Conservation (phyloP, 2,797 vertebrate species). For the Malurus splendens region DNA sequence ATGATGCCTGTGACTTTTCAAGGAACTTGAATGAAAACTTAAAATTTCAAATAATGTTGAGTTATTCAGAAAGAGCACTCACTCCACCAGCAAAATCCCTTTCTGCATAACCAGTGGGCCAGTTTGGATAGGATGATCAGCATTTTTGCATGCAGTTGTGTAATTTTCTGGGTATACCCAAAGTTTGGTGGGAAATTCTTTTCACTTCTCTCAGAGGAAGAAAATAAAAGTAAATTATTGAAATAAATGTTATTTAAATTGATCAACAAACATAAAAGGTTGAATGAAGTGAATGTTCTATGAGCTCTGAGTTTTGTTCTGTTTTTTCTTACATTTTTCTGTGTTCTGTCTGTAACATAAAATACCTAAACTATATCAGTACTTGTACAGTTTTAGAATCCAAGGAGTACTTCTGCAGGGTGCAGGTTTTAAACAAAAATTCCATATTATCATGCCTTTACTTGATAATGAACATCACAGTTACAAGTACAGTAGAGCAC, state of each 20-base stretch:
- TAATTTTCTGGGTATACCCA: not conserved
- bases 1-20: not conserved
- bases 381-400: slow-evolving; percentile 72
- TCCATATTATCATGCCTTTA: slow-evolving; percentile 86
- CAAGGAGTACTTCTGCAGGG: slow-evolving; percentile 71
- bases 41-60: not conserved
- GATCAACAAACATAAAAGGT: not conserved
- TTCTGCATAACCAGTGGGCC: not conserved
- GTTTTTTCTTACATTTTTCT: not conserved
- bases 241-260: not conserved
- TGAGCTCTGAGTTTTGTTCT: slow-evolving; percentile 35
- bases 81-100: not conserved
- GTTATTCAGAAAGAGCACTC: not conserved
- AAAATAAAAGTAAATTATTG: not conserved
- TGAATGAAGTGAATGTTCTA: slow-evolving; percentile 9
- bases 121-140: not conserved
- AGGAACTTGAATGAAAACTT: not conserved
- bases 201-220: not conserved
- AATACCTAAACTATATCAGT: not conserved
- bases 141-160: not conserved
- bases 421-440: slow-evolving; percentile 80
- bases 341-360: not conserved
- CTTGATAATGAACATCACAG: slow-evolving; percentile 86
- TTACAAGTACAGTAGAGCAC: slow-evolving; percentile 69
- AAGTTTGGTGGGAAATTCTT: not conserved